Percentiles rank a stretch among this genome's conserved stretches.
phyloP scores from a whole-genome alignment of 2,888 invertebrate genomes.

The Diarsia rubi region DNA sequence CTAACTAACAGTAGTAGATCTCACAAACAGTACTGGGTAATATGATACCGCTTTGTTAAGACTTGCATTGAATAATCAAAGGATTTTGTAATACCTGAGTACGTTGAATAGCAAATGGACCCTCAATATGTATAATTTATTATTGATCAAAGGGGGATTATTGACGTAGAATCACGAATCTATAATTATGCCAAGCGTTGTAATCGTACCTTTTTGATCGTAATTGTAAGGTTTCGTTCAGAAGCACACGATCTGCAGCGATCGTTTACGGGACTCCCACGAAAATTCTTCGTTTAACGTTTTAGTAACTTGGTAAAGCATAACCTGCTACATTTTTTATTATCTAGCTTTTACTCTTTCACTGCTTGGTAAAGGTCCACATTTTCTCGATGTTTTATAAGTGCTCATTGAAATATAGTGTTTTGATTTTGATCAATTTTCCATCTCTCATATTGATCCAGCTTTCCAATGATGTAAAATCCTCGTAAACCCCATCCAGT shows the following conservation, averaged over 20 bases:
- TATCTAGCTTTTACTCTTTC: too few relatives aligned
- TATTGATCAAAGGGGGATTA: conserved; percentile 5
- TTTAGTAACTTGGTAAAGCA: background rate
- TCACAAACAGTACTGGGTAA: too few relatives aligned
- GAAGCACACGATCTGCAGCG: background rate
- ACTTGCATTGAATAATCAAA: background rate
- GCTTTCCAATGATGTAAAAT: conserved; percentile 9
- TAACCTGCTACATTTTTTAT: too few relatives aligned
- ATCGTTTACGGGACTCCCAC: background rate
- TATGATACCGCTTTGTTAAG: too few relatives aligned
- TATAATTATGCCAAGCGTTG: background rate
- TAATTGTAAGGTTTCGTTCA: background rate
- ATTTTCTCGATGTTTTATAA: too few relatives aligned
- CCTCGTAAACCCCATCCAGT: conserved; percentile 9
- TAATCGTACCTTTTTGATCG: conserved; percentile 14
- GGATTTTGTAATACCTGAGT: background rate
- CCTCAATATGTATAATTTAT: conserved; percentile 3
- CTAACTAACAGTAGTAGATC: conserved; percentile 23
- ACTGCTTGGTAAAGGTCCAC: too few relatives aligned
- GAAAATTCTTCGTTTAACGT: background rate
- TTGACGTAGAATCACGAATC: background rate
- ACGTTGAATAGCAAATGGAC: background rate
- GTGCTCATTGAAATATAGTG: too few relatives aligned
- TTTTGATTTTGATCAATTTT: background rate
- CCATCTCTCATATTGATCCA: background rate